A percentile compares a stretch with the other conserved stretches of the same genome.
These are phyloP conservation scores for Sycobia sp. DNA, from an alignment of 1,140 invertebrate species.

Conservation along the genomic window DNA sequence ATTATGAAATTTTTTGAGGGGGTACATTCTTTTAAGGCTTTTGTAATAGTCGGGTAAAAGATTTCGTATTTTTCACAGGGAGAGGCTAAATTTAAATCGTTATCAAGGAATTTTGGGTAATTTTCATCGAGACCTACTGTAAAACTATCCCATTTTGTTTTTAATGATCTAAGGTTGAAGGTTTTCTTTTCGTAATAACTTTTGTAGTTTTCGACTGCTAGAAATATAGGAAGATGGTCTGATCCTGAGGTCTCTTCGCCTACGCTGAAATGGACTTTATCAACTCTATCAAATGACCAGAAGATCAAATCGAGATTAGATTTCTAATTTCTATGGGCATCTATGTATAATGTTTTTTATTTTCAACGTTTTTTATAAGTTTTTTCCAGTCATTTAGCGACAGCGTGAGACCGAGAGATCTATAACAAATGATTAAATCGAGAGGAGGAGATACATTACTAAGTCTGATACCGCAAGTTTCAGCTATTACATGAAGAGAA, in stretches of 20 bases:
- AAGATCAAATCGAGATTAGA: conserved; percentile 28
- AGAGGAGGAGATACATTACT: too few relatives aligned
- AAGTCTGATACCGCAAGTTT: too few relatives aligned
- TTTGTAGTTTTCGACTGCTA: conserved; percentile 35
- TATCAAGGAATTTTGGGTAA: too few relatives aligned
- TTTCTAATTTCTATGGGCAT: not conserved
- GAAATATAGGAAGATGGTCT: conserved; percentile 45
- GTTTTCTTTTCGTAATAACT: conserved; percentile 18
- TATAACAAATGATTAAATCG: too few relatives aligned
- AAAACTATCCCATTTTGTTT: not conserved
- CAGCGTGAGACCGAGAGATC: too few relatives aligned
- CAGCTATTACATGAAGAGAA: too few relatives aligned
- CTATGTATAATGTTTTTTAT: not conserved
- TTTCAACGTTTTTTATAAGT: too few relatives aligned
- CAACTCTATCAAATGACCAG: conserved; percentile 34
- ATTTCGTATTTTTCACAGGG: too few relatives aligned
- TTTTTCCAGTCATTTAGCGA: too few relatives aligned
- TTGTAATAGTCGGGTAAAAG: too few relatives aligned
- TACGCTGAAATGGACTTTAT: conserved; percentile 41
- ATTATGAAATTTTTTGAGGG: not conserved
- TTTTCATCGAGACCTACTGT: not conserved
- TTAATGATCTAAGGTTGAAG: conserved; percentile 12
- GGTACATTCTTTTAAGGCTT: too few relatives aligned
- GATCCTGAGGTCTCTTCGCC: conserved; percentile 42
- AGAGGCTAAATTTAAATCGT: too few relatives aligned